A percentile compares a stretch with the other conserved stretches of the same genome.
phyloP scores from a whole-genome alignment of 2,113 vertebrate species.

The Climacteris rufus region DNA sequence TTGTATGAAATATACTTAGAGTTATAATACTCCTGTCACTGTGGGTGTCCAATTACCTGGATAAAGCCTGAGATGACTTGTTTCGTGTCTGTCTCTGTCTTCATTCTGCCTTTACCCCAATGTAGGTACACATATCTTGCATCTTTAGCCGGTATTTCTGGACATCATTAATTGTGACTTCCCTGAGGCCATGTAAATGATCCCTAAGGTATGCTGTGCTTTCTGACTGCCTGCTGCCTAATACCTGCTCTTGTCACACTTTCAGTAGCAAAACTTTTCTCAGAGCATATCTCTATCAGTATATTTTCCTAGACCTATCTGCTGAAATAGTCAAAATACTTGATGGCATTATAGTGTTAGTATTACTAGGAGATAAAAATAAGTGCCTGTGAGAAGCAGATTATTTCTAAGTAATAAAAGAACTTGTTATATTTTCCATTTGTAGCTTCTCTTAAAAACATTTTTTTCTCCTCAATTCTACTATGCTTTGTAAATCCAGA shows the following conservation, averaged over 20 bases:
- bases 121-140: neutral
- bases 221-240: neutral
- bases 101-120: neutral
- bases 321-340: neutral
- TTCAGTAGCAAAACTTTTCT: neutral
- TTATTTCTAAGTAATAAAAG: neutral
- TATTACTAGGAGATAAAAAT: neutral
- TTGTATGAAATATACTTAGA: neutral
- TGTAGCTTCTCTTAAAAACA: no score
- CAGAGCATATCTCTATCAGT: neutral
- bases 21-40: neutral
- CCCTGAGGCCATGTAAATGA: neutral
- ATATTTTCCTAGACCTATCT: neutral
- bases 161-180: neutral
- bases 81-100: neutral
- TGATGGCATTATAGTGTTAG: neutral
- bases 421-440: no score
- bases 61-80: neutral
- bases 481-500: neutral
- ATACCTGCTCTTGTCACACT: neutral
- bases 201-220: neutral
- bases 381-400: neutral
- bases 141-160: neutral
- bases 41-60: neutral
- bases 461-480: neutral